Evolutionary conservation across 92 coral and sea anemone genomes (phyloP).

Genomic region (Paragorgia papillata): DNA sequence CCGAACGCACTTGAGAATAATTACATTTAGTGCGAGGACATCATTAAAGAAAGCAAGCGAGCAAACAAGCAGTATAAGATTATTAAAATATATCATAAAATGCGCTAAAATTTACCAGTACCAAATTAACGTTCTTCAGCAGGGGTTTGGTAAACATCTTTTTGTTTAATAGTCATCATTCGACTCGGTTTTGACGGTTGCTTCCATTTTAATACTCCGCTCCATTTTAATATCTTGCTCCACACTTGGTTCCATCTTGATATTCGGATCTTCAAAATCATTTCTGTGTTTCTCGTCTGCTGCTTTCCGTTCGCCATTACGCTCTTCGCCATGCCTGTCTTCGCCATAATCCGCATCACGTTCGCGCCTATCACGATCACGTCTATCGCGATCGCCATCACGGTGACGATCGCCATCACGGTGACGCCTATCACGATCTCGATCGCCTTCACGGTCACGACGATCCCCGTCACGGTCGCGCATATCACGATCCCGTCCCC

Average conservation of each 20-base stretch:
- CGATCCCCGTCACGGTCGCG: constrained; percentile 56
- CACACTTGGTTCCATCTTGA: constrained; percentile 11
- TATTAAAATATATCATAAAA: too few species aligned
- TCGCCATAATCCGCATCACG: constrained; percentile 14
- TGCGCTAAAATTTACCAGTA: too few species aligned
- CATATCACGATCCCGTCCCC: constrained; percentile 17
- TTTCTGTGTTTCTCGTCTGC: neutral
- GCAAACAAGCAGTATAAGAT: too few species aligned
- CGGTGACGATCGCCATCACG: constrained; percentile 48
- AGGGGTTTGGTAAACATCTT: too few species aligned
- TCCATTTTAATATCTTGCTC: neutral
- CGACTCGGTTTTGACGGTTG: constrained; percentile 6
- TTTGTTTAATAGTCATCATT: constrained; percentile 19
- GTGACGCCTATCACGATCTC: constrained; percentile 55
- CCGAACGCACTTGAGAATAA: too few species aligned
- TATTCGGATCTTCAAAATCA: neutral
- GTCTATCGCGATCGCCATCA: constrained; percentile 40
- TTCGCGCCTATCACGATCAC: constrained; percentile 48
- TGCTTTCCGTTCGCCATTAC: constrained; percentile 13
- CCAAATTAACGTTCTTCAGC: too few species aligned
- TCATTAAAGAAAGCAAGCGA: too few species aligned
- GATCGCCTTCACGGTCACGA: constrained; percentile 7
- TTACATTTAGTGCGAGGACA: too few species aligned
- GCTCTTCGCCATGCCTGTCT: constrained; percentile 1
- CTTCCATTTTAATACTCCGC: neutral